Conservation (phyloP, 2,797 vertebrate genomes). For the Dipus sagitta region DNA sequence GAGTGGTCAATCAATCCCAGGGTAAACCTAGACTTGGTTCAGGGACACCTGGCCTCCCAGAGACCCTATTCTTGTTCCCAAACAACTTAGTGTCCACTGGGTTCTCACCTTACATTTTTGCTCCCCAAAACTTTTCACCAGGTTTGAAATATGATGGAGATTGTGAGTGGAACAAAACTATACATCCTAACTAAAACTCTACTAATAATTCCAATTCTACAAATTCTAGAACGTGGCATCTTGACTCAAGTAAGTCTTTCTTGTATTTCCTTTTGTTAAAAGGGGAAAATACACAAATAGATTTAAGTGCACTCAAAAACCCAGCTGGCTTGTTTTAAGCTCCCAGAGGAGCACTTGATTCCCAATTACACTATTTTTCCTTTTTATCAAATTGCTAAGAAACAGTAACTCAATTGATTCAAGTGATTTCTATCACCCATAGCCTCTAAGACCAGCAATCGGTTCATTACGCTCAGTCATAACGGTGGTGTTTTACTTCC, state of each 20-base stretch:
- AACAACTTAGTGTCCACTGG: not conserved
- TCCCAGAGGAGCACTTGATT: constrained; percentile 87
- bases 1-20: not conserved
- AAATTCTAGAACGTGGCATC: constrained; percentile 20
- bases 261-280: not conserved
- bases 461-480: constrained; percentile 82
- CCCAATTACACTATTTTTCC: constrained; percentile 88
- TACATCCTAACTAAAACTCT: not conserved
- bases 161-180: not conserved
- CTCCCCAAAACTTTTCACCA: not conserved
- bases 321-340: constrained; percentile 84
- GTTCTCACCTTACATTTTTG: not conserved
- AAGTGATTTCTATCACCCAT: constrained; percentile 85
- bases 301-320: constrained; percentile 86
- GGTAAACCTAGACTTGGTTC: not conserved
- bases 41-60: not conserved
- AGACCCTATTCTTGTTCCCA: not conserved
- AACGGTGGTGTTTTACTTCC: constrained; percentile 77
- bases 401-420: constrained; percentile 88
- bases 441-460: constrained; percentile 80
- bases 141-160: not conserved
- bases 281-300: constrained; percentile 58
- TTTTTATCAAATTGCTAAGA: constrained; percentile 89
- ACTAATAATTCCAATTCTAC: constrained; percentile 53
- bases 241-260: constrained; percentile 46